Evolutionary conservation across 2,113 vertebrate species (phyloP), one percentile per base, ranked within the genome.

Genomic region (Callithrix jacchus): DNA sequence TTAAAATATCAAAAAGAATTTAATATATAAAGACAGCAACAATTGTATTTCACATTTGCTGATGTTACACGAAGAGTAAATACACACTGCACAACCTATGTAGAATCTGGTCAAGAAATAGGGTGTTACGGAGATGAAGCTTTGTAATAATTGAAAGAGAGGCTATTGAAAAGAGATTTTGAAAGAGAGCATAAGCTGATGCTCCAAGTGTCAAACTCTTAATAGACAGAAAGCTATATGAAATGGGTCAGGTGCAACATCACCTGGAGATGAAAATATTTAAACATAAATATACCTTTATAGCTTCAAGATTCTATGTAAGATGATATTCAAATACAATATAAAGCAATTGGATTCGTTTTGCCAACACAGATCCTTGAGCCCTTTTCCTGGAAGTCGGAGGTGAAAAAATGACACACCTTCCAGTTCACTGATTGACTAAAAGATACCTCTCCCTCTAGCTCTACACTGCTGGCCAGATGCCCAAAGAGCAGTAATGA

Each of bases 401-500:
- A 77, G 23, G 54, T 84, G 12, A 74, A 74, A 66, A 94, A 80
- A 61, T 18, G 54, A 23, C 30, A 61, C 9, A 87, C 35, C 35
- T 66, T 83, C 68, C 23, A 64, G 8, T 58, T 87, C 61, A 56
- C 17, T 5, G 0, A 74, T 0, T 88, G 49, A 61, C 73, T 71
- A 30, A 52, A 95, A 95, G 1, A 2, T 52, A 14, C 21, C 23
- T 61, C 61, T 96, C 56, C 94, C 42, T 1, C 17, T 23, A 17
- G 8, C 74, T 21, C 0, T 61, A 49, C 3, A n/a, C 9, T 77
- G 54, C 42, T 35, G 64, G 21, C 0, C 93, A 92, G 18, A 91
- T 73, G 93, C 74, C 97, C 88, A 95, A 92, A 92, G 11, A 17
- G 42, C 27, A 94, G n/a, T 68, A 87, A 97, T 32, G 45, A 96